Conservation (phyloP, 2,888 invertebrate species). For the Melanargia galathea region DNA sequence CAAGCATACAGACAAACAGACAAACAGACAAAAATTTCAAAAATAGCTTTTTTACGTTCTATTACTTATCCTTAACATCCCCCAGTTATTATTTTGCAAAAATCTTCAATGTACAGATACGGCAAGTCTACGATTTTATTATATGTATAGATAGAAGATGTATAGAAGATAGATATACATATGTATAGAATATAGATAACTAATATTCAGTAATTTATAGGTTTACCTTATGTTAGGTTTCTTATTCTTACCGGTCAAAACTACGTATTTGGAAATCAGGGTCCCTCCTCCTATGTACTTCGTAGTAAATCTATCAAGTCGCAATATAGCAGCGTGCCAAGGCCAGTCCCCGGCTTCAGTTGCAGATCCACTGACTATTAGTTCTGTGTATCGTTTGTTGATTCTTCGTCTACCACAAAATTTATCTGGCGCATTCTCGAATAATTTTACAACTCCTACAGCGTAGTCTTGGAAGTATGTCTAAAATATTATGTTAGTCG, state of each 20-base stretch:
- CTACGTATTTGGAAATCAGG: constrained; percentile 50
- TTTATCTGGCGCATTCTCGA: constrained; percentile 26
- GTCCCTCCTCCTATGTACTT: constrained; percentile 65
- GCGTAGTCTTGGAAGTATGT: constrained; percentile 16
- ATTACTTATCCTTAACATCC: too few species aligned
- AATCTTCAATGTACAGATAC: too few species aligned
- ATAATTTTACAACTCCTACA: constrained; percentile 1
- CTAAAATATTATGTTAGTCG: constrained; percentile 10
- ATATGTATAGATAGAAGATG: too few species aligned
- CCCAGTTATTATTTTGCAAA: too few species aligned
- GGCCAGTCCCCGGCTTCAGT: constrained; percentile 66
- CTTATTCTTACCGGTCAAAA: constrained; percentile 60
- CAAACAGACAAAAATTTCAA: too few species aligned
- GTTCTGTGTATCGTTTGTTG: constrained; percentile 51
- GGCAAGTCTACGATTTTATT: too few species aligned
- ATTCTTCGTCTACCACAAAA: constrained; percentile 32
- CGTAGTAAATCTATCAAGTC: constrained; percentile 44
- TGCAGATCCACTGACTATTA: constrained; percentile 56
- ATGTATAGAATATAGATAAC: too few species aligned
- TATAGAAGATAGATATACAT: too few species aligned
- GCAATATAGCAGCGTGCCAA: constrained; percentile 63
- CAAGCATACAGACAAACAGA: too few species aligned
- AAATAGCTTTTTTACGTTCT: too few species aligned
- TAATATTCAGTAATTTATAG: too few species aligned
- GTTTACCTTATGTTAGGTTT: too few species aligned